Evolutionary conservation across 2,888 invertebrate genomes (phyloP).

Genomic region (Nycteola revayana): DNA sequence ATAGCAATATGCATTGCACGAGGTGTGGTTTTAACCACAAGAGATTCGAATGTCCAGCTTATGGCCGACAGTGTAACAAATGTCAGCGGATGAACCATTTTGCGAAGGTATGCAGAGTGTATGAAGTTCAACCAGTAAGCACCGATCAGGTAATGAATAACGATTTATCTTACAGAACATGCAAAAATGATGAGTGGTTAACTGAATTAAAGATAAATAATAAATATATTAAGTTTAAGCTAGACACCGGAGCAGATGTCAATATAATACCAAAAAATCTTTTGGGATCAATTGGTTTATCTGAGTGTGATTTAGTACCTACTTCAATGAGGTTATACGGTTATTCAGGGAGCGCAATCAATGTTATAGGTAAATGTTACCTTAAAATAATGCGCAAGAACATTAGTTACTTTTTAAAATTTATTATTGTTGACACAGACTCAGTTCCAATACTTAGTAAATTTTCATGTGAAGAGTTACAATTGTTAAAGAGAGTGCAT

Average conservation of each 20-base stretch:
- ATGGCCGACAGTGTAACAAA: too few species aligned
- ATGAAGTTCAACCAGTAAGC: too few species aligned
- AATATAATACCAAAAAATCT: slow-evolving; percentile 20
- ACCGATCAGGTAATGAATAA: slow-evolving; percentile 20
- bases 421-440: slow-evolving; percentile 15
- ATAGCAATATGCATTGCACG: too few species aligned
- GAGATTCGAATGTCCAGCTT: too few species aligned
- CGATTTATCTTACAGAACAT: too few species aligned
- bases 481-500: slow-evolving; percentile 16
- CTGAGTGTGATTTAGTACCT: slow-evolving; percentile 6
- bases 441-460: slow-evolving; percentile 17
- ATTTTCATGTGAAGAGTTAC: slow-evolving; percentile 18
- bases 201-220: slow-evolving; percentile 14
- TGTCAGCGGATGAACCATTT: too few species aligned
- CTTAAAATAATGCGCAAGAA: slow-evolving; percentile 17
- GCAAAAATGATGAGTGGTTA: slow-evolving; percentile 12
- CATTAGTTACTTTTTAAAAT: slow-evolving; percentile 15
- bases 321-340: slow-evolving; percentile 13
- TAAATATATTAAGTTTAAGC: slow-evolving; percentile 18
- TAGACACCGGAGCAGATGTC: slow-evolving; percentile 27
- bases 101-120: too few species aligned
- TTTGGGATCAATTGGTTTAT: slow-evolving; percentile 6
- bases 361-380: slow-evolving; percentile 16
- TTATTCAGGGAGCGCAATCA: slow-evolving; percentile 19
- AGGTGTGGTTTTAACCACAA: too few species aligned